Base-by-base conservation (phyloP, 2,888 invertebrate species). In the Eulithis testata region DNA sequence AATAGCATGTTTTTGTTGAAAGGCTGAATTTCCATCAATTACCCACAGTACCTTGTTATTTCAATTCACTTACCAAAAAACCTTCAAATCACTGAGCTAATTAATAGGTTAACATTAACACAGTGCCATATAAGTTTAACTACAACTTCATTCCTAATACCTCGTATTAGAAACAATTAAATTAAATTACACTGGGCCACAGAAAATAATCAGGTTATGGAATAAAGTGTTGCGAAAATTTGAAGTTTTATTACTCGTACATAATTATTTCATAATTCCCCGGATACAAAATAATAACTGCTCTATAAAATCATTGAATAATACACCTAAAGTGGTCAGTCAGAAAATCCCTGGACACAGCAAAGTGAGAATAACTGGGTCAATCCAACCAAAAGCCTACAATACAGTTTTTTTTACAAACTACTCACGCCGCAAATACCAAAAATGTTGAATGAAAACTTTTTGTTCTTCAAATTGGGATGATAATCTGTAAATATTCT, bases 11-110 rank as follows among this genome's bases (percentile, higher is more conserved):
- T 49, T 9, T 12, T n/a, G n/a, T 47, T 47, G 12, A 21, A 21
- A 49, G 49, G 11, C 21, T 9, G 31, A 59, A 59, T 59, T 59
- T 59, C 50, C 50, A 59, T 59, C 40, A 51, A 51, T 59, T 59
- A 51, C 12, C 11, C 11, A 43, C 21, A 52, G 14, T 31, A 59
- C 50, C 59, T 11, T 51, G 43, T 59, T 51, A 59, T 59, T 59
- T 12, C 51, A 59, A 59, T 59, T 59, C 59, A 59, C 59, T 59
- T 59, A 59, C 58, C 50, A 27, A 50, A 40, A 58, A 51, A 51
- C 59, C 50, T 51, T 50, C 50, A 43, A 59, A 51, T 51, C 37
- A 44, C 59, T n/a, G 51, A 51, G 9, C 5, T 52, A 51, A 59
- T 59, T 44, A 36, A 9, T 43, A 27, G 12, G 47, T 57, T 11